phyloP scores from a whole-genome alignment of 2,797 vertebrate species.

The Coendou prehensilis region DNA sequence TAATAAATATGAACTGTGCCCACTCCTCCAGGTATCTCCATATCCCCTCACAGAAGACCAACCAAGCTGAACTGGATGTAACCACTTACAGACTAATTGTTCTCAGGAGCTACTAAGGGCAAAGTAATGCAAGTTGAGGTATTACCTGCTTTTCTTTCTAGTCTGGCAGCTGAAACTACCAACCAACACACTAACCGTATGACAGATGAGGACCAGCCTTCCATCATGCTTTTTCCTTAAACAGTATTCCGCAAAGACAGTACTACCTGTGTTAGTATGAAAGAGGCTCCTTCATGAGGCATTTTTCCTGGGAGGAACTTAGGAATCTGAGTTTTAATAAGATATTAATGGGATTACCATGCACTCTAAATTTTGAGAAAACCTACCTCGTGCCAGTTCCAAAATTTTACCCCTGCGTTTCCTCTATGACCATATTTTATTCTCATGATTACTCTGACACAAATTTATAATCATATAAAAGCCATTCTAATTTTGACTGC shows the following conservation, averaged over 20 bases:
- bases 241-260: neutral
- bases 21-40: rapidly evolving
- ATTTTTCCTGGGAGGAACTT: neutral
- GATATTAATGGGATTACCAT: neutral
- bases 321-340: neutral
- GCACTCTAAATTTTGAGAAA: neutral
- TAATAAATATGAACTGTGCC: rapidly evolving
- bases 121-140: neutral
- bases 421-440: neutral
- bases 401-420: neutral
- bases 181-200: rapidly evolving
- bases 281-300: neutral
- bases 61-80: neutral
- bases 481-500: neutral
- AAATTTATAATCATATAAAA: neutral
- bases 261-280: neutral
- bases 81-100: neutral
- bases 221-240: neutral
- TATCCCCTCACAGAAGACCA: neutral
- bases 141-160: neutral
- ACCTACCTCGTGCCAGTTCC: neutral
- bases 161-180: neutral
- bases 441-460: neutral
- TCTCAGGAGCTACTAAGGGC: neutral
- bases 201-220: neutral